Base-by-base conservation (phyloP, 2,888 invertebrate genomes). In the Schizotus pectinicornis region DNA sequence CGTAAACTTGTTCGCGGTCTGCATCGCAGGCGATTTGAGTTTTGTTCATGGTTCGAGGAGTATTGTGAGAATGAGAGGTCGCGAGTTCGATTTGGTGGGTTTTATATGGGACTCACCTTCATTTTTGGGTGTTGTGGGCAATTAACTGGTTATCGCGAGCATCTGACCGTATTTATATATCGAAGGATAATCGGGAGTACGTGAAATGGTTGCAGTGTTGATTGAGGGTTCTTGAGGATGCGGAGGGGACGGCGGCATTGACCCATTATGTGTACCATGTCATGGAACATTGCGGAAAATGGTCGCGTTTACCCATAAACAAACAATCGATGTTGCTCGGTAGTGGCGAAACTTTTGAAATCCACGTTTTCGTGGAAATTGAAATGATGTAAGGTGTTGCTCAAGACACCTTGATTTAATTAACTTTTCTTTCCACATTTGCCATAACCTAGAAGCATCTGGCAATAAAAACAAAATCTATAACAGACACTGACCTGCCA, bases 1-100 rank as follows among this genome's bases (percentile, higher is more conserved):
- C 67, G 62, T 65, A 74, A 56, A 71, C 42, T 54, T 68, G 68
- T 70, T 69, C 73, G 60, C 65, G 64, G 53, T 70, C 69, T 30
- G 64, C 54, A 33, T 69, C 67, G 37, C 63, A 53, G 12, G 56
- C 61, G 11, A 67, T 65, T 43, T 60, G 59, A 60, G 61, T 62
- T 62, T 60, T 62, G 42, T 50, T 39, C 57, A 61, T 54, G 35
- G 32, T 45, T 39, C 38, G 32, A 13, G 5, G 6, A n/a, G 9
- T n/a, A n/a, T n/a, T n/a, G n/a, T n/a, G n/a, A 11, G 8, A 8
- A 12, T 8, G 39, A n/a, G 30, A 13, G 9, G 41, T 35, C 14
- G 14, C 9, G 11, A 34, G 12, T 48, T n/a, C 38, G 31, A 42
- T 11, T 8, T 34, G 11, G 35, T 34, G 32, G 14, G 45, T 31